Evolutionary conservation across 2,888 invertebrate genomes (phyloP), one percentile per base, ranked within the genome.

Genomic region (Drosophila maculinotata): DNA sequence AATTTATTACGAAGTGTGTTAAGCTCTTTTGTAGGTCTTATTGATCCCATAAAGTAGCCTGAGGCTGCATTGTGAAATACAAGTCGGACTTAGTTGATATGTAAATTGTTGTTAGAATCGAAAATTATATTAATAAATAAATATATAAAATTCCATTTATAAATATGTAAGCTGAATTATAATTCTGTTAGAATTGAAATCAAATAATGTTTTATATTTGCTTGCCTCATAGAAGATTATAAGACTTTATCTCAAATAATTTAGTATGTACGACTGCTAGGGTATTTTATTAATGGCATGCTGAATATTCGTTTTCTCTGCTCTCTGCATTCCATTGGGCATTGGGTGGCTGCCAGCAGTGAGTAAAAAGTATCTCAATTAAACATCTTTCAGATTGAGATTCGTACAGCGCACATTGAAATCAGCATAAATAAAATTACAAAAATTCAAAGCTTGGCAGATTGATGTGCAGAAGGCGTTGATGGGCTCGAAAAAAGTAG

Each of bases 401-500:
- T 30, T 47, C 45, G 15, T 53, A 31, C 9, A 35, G 39, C 30
- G 56, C 44, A 33, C 49, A 47, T 65, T 49, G 49, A 70, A 83
- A 81, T 87, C 84, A 69, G 69, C 77, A 87, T 81, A 77, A 84
- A 77, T 64, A 81, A 86, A 86, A 86, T 80, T 76, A 72, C 66
- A 48, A 63, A 82, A 70, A 79, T 71, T 76, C 58, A 14, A 41
- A 68, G 66, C 60, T 33, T 39, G 57, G 36, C 59, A 72, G 74
- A 84, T 86, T 82, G 85, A 85, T 84, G 74, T 49, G 73, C 68
- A 62, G 64, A 53, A 64, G 58, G 77, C 79, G 65, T 68, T 62
- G 69, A 73, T 72, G 54, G 65, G 47, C 44, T 58, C n/a, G 38
- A 23, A 17, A 58, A 62, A 31, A 62, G 47, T 15, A 42, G 15